Conservation (phyloP, 2,888 invertebrate genomes). For the Acronicta leporina region DNA sequence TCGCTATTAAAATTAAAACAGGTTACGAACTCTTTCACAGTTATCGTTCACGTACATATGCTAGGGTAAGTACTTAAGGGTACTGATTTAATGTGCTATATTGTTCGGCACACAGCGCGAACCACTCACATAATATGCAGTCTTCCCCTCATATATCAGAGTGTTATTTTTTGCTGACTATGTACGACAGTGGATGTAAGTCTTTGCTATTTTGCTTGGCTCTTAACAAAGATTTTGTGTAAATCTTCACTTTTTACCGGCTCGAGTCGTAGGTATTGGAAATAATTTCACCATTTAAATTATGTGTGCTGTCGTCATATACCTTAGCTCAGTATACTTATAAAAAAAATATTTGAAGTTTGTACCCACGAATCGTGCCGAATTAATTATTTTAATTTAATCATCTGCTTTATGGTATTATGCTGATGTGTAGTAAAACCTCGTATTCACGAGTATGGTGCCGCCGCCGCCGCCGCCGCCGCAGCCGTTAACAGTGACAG, state of each 20-base stretch:
- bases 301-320: not conserved
- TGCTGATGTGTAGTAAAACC: slow-evolving; percentile 55
- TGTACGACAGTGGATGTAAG: slow-evolving; percentile 3
- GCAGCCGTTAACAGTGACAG: slow-evolving; percentile 62
- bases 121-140: too few relatives aligned
- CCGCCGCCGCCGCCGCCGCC: slow-evolving; percentile 87
- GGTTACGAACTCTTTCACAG: too few relatives aligned
- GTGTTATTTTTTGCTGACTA: not conserved
- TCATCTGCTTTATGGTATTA: slow-evolving; percentile 37
- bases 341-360: not conserved
- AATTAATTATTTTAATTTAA: too few relatives aligned
- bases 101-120: too few relatives aligned
- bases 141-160: not conserved
- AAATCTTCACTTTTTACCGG: not conserved
- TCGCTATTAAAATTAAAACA: too few relatives aligned
- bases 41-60: too few relatives aligned
- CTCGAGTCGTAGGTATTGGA: not conserved
- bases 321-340: not conserved
- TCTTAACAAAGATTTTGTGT: not conserved
- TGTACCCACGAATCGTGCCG: not conserved
- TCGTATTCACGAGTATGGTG: slow-evolving; percentile 73
- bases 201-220: slow-evolving; percentile 1
- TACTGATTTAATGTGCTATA: too few relatives aligned
- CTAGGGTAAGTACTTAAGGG: too few relatives aligned
- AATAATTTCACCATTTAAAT: not conserved